Percentiles rank a stretch among this genome's conserved stretches.
Evolutionary conservation across 2,888 invertebrate species (phyloP).

Genomic region (Petrophora chlorosata): DNA sequence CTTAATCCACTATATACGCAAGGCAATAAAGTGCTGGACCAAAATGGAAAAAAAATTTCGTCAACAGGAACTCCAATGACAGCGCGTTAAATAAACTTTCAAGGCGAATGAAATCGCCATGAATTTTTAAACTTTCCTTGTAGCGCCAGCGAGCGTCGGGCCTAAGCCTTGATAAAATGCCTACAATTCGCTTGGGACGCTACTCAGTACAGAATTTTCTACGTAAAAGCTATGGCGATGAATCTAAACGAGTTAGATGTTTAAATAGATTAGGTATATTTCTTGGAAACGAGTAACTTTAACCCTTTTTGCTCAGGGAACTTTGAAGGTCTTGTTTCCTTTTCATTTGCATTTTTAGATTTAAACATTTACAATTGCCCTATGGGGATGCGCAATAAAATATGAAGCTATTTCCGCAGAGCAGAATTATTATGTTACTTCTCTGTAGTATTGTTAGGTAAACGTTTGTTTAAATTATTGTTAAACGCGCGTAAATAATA

Average conservation of each 20-base stretch:
- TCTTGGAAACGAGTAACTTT: slow-evolving; percentile 48
- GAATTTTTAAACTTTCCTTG: slow-evolving; percentile 3
- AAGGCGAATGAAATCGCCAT: too few species aligned
- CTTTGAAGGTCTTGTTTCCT: slow-evolving; percentile 45
- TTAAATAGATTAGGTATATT: slow-evolving; percentile 33
- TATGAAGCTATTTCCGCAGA: background rate
- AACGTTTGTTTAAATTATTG: too few species aligned
- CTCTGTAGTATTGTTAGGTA: too few species aligned
- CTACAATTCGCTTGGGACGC: slow-evolving; percentile 25
- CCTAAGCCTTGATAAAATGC: slow-evolving; percentile 27
- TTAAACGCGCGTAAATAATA: too few species aligned
- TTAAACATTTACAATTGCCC: slow-evolving; percentile 27
- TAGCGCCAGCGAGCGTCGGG: slow-evolving; percentile 10
- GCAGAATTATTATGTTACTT: background rate
- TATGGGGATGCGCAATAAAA: slow-evolving; percentile 9
- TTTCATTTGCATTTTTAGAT: slow-evolving; percentile 44
- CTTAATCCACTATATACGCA: too few species aligned
- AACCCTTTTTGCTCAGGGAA: slow-evolving; percentile 49
- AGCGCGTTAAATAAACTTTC: too few species aligned
- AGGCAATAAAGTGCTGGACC: too few species aligned
- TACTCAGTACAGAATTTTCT: slow-evolving; percentile 26
- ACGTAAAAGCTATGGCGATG: slow-evolving; percentile 28
- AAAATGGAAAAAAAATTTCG: too few species aligned
- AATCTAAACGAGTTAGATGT: slow-evolving; percentile 31
- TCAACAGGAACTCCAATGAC: too few species aligned